These are phyloP conservation scores for Ormyrus rosae DNA, from an alignment of 2,888 invertebrate species.

Conservation along the genomic window DNA sequence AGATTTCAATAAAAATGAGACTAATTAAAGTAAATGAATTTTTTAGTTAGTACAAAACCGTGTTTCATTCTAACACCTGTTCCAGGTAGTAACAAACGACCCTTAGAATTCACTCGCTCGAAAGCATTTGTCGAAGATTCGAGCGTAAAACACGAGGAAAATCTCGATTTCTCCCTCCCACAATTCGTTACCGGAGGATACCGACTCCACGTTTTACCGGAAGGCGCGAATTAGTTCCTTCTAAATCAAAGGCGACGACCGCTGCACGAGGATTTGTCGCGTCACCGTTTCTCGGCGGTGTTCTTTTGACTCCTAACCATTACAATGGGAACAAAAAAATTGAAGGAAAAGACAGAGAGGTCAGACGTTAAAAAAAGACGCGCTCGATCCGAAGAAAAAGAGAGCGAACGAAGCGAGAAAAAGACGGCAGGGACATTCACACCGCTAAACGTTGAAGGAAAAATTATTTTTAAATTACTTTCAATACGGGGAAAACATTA, in stretches of 20 bases:
- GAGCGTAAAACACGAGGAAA: slow-evolving; percentile 1
- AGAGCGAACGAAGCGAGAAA: slow-evolving; percentile 9
- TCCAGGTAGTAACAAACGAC: too few relatives aligned
- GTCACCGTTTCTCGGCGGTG: slow-evolving; percentile 49
- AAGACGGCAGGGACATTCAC: slow-evolving; percentile 2
- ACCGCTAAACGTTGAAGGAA: slow-evolving; percentile 1
- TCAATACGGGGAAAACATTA: too few relatives aligned
- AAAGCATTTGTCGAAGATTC: too few relatives aligned
- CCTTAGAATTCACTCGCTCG: too few relatives aligned
- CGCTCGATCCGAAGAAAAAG: slow-evolving; percentile 1
- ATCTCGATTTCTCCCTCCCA: slow-evolving; percentile 20
- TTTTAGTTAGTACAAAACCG: too few relatives aligned
- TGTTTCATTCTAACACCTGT: too few relatives aligned
- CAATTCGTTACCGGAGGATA: neutral
- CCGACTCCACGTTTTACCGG: slow-evolving; percentile 57
- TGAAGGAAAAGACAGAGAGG: slow-evolving; percentile 57
- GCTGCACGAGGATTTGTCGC: slow-evolving; percentile 48
- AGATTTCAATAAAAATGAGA: too few relatives aligned
- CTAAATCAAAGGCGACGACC: slow-evolving; percentile 65
- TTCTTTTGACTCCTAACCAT: slow-evolving; percentile 43
- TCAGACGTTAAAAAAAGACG: slow-evolving; percentile 1
- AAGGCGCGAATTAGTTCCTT: slow-evolving; percentile 67
- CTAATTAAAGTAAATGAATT: too few relatives aligned
- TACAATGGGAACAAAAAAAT: slow-evolving; percentile 42
- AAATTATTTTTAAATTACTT: too few relatives aligned